phyloP scores from a whole-genome alignment of 2,797 vertebrate genomes.

The Gadopsis bispinosus region DNA sequence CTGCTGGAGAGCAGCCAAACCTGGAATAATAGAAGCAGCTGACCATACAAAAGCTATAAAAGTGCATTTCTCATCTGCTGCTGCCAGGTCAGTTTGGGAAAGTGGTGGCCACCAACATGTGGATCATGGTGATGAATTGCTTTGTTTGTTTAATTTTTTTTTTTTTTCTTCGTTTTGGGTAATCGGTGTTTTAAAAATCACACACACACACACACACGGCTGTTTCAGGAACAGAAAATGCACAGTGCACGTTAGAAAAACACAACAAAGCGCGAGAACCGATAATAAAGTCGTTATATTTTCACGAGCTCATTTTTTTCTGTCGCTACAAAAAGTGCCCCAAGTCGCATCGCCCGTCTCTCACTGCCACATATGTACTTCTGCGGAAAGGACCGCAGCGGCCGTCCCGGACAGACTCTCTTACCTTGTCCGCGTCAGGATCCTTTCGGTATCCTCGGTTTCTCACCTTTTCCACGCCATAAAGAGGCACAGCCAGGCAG shows the following conservation, averaged over 20 bases:
- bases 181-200: neutral
- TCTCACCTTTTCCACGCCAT: constrained; percentile 83
- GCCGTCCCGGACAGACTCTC: constrained; percentile 9
- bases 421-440: constrained; percentile 86
- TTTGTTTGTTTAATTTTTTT: no score
- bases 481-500: constrained; percentile 78
- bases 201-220: neutral
- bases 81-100: constrained; percentile 21
- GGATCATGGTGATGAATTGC: constrained; percentile 14
- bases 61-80: constrained; percentile 4
- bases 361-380: no score
- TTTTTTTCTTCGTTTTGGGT: neutral
- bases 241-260: constrained; percentile 10
- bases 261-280: neutral
- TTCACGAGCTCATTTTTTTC: neutral
- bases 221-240: neutral
- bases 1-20: constrained; percentile 52
- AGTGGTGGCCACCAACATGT: constrained; percentile 16
- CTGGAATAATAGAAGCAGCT: constrained; percentile 52
- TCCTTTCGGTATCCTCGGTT: constrained; percentile 85
- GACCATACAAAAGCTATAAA: constrained; percentile 27
- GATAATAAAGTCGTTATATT: neutral
- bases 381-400: no score
- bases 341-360: neutral
- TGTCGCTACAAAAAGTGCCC: neutral